Evolutionary conservation across 2,797 vertebrate genomes (phyloP), one percentile per base, ranked within the genome.

Genomic region (Thalassophryne amazonica): DNA sequence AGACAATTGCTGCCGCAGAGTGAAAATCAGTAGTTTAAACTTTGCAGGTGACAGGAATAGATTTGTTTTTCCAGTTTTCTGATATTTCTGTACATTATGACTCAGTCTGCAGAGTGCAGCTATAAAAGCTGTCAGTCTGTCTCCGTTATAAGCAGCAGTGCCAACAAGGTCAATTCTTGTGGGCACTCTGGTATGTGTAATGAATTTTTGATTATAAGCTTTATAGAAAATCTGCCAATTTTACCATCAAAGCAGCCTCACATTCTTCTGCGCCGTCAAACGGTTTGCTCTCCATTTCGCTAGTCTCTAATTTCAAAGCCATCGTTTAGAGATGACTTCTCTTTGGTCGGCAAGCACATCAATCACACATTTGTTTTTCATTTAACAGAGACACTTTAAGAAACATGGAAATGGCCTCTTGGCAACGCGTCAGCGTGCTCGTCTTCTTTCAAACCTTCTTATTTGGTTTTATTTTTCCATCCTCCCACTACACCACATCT

Each of bases 301-400:
- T 8, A 1, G 8, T 49, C 58, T 78, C 64, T 63, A 9, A 64
- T 78, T 76, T 78, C 66, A 80, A 76, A 78, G 73, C 14, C 7
- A 29, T 5, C 6, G 21, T 68, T 62, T 24, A 4, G 61, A 22
- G 47, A 23, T 1, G 34, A 23, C 37, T 17, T 24, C 43, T 31
- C 42, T 24, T 35, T 31, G 29, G 7, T n/a, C 53, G 39, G 52
- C 51, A 19, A 53, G 69, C 61, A 70, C 77, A 72, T 76, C 67
- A 80, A 66, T 76, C 67, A 36, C 56, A 70, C 73, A 78, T 83
- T 80, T 83, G 80, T 78, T 83, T 80, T 63, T 56, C 43, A 73
- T 80, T 80, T 51, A 62, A 47, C 60, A 27, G 52, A 61, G 47
- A 46, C n/a, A 32, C 66, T 67, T 78, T 52, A 63, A 60, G 70